Evolutionary conservation across 2,113 vertebrate species (phyloP).

Genomic region (Chlorodrepanis virens): DNA sequence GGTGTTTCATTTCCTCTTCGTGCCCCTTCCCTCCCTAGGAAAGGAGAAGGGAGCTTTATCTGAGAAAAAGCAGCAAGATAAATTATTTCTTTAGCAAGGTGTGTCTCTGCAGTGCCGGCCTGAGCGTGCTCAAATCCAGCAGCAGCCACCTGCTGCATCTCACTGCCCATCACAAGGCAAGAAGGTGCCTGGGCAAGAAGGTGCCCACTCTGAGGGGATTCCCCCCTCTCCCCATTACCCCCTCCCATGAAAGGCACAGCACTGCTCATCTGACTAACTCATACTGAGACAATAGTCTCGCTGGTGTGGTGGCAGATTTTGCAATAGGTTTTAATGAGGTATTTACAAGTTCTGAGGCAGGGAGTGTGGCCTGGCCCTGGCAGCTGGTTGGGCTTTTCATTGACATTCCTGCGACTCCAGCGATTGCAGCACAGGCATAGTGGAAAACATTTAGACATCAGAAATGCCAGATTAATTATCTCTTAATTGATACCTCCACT

Average conservation of each 20-base stretch:
- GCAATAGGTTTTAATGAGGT: slow-evolving; percentile 30
- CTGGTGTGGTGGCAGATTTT: background rate
- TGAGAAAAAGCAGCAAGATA: background rate
- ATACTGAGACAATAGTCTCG: background rate
- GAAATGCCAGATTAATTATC: slow-evolving; percentile 41
- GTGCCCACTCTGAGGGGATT: background rate
- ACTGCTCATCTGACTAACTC: background rate
- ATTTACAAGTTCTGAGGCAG: background rate
- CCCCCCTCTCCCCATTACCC: background rate
- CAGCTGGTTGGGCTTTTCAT: background rate
- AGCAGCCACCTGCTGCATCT: background rate
- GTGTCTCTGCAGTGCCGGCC: background rate
- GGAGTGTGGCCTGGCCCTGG: background rate
- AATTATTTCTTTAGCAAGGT: background rate
- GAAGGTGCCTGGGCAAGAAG: background rate
- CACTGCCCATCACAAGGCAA: accelerated
- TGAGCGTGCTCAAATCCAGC: background rate
- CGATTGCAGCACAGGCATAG: background rate
- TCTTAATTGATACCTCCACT: slow-evolving; percentile 61
- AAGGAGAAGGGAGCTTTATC: background rate
- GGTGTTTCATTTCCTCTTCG: background rate
- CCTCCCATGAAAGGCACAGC: background rate
- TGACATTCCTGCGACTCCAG: background rate
- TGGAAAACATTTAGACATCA: slow-evolving; percentile 45
- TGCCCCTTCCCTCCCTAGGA: background rate